Percentiles rank a stretch among this genome's conserved stretches.
phyloP scores from a whole-genome alignment of 2,888 invertebrate species.

The Ormyrus nitidulus region DNA sequence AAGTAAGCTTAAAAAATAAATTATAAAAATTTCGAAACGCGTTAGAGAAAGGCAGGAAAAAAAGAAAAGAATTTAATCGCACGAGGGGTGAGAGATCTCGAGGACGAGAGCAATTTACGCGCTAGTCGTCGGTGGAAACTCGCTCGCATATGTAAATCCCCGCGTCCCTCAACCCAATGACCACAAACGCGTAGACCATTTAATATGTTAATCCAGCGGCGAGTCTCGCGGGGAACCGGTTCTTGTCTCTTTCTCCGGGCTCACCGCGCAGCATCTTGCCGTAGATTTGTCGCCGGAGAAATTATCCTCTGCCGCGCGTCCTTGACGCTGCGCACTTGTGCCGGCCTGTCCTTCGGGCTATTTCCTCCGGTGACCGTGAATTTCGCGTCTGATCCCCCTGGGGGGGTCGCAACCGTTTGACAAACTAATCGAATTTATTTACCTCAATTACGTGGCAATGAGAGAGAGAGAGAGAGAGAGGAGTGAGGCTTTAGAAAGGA shows the following conservation, averaged over 20 bases:
- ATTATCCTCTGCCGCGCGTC: constrained; percentile 58
- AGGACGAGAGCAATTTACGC: constrained; percentile 31
- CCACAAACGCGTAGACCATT: constrained; percentile 66
- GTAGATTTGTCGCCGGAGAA: constrained; percentile 64
- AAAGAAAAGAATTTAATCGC: not conserved
- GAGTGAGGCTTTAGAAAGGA: too few relatives aligned
- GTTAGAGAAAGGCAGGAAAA: not conserved
- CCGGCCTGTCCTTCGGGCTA: constrained; percentile 35
- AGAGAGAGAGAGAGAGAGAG: too few relatives aligned
- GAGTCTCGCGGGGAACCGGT: constrained; percentile 63
- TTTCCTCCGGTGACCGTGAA: constrained; percentile 58
- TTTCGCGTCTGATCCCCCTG: constrained; percentile 7
- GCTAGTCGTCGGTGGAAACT: not conserved
- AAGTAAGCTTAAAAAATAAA: too few relatives aligned
- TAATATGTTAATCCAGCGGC: constrained; percentile 66
- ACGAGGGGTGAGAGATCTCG: constrained; percentile 6
- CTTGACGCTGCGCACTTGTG: constrained; percentile 33
- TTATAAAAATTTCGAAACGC: too few relatives aligned
- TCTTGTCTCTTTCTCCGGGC: constrained; percentile 42
- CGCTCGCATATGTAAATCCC: constrained; percentile 50
- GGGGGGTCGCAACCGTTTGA: not conserved
- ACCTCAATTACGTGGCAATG: not conserved
- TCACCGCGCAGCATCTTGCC: constrained; percentile 25
- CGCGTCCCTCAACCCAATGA: constrained; percentile 63
- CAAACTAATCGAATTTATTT: constrained; percentile 24